These are phyloP conservation scores for Lordiphosa andalusiaca DNA, from an alignment of 2,888 invertebrate genomes.

Conservation along the genomic window DNA sequence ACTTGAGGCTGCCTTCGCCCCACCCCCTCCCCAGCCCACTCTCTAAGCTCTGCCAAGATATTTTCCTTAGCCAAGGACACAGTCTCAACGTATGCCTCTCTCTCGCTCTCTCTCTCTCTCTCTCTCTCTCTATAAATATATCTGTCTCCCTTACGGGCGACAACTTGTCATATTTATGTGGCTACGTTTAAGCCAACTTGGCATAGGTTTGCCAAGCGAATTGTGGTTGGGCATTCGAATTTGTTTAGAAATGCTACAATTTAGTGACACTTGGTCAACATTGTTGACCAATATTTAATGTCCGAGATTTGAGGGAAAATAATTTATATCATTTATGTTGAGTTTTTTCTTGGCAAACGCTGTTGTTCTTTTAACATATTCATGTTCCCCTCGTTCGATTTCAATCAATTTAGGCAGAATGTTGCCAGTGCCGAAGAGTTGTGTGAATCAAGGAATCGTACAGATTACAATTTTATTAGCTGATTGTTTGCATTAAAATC, in stretches of 20 bases:
- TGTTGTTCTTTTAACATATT: too few species aligned
- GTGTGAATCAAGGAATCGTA: too few species aligned
- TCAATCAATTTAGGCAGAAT: too few species aligned
- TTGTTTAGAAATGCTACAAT: slow-evolving; percentile 48
- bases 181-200: slow-evolving; percentile 57
- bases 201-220: slow-evolving; percentile 22
- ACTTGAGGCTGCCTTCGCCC: slow-evolving; percentile 49
- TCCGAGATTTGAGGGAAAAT: slow-evolving; percentile 1
- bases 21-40: too few species aligned
- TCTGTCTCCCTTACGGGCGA: slow-evolving; percentile 18
- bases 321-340: background rate
- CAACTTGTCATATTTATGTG: slow-evolving; percentile 68
- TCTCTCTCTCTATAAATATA: slow-evolving; percentile 7
- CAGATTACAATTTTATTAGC: too few species aligned
- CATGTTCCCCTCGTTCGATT: too few species aligned
- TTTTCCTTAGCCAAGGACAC: slow-evolving; percentile 46
- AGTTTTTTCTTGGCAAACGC: too few species aligned
- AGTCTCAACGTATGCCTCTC: slow-evolving; percentile 19
- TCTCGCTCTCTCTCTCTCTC: background rate
- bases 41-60: slow-evolving; percentile 12
- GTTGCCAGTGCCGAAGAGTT: too few species aligned
- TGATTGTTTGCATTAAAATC: too few species aligned
- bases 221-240: slow-evolving; percentile 30
- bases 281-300: slow-evolving; percentile 34
- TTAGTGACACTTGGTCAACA: slow-evolving; percentile 34